Evolutionary conservation across 2,888 invertebrate species (phyloP).

Genomic region (Plebejus argus): DNA sequence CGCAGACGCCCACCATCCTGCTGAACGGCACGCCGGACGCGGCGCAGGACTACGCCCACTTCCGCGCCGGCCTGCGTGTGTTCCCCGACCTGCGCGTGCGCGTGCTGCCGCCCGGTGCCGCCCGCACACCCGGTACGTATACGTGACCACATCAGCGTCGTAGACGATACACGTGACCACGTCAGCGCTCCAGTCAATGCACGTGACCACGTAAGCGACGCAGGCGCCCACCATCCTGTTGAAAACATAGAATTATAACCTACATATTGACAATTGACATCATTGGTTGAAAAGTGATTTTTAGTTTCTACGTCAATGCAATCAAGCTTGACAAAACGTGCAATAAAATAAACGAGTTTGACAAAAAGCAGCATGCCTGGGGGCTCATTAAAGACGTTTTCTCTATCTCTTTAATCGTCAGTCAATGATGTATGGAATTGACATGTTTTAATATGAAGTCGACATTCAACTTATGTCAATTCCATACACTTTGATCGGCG

Average conservation of each 20-base stretch:
- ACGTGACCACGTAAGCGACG: slow-evolving; percentile 80
- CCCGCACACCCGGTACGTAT: slow-evolving; percentile 19
- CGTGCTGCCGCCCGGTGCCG: slow-evolving; percentile 61
- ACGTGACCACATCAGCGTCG: background rate
- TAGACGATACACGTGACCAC: background rate
- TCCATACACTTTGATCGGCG: too few relatives aligned
- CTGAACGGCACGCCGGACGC: slow-evolving; percentile 91
- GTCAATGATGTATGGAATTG: too few relatives aligned
- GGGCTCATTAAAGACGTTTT: too few relatives aligned
- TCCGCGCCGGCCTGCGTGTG: slow-evolving; percentile 92
- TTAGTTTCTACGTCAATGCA: background rate
- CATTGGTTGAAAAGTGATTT: slow-evolving; percentile 77
- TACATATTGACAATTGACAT: too few relatives aligned
- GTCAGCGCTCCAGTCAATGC: slow-evolving; percentile 87
- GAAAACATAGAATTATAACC: too few relatives aligned
- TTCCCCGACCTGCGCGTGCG: slow-evolving; percentile 92
- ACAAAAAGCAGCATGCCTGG: too few relatives aligned
- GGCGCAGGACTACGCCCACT: slow-evolving; percentile 92
- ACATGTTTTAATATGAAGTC: too few relatives aligned
- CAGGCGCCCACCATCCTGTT: slow-evolving; percentile 92
- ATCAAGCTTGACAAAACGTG: too few relatives aligned
- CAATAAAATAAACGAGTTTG: too few relatives aligned
- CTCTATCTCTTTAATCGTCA: too few relatives aligned
- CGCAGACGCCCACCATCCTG: slow-evolving; percentile 91
- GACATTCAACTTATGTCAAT: too few relatives aligned